These are phyloP conservation scores for Leptopilina drosophilae DNA, from an alignment of 2,888 invertebrate species.

Conservation along the genomic window DNA sequence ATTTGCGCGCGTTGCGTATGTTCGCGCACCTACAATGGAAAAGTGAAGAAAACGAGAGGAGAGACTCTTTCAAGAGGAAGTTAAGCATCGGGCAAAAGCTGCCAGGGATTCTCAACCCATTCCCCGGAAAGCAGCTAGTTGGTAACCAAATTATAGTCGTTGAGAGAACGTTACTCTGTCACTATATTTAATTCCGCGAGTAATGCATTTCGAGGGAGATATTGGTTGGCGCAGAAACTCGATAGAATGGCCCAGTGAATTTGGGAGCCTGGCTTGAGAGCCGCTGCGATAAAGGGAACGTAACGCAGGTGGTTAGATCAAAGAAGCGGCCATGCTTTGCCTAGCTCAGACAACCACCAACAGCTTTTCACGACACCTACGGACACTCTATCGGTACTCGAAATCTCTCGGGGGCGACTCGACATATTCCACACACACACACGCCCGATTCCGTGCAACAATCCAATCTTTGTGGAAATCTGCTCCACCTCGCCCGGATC, in stretches of 20 bases:
- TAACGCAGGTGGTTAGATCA: constrained; percentile 62
- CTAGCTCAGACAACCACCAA: constrained; percentile 31
- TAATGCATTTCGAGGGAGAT: not conserved
- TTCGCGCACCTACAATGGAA: not conserved
- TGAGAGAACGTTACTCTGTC: no score
- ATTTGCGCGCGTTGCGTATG: constrained; percentile 5
- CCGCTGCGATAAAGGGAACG: constrained; percentile 35
- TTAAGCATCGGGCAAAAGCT: not conserved
- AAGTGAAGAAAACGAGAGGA: constrained; percentile 24
- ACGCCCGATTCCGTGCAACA: constrained; percentile 51
- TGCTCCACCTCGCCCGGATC: constrained; percentile 43
- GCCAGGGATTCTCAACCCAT: constrained; percentile 1
- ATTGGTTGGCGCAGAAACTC: not conserved
- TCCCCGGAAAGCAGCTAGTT: no score
- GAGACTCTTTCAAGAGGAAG: not conserved
- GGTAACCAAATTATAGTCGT: no score
- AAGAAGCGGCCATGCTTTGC: constrained; percentile 53
- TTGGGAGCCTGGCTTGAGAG: not conserved
- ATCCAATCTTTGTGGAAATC: constrained; percentile 64
- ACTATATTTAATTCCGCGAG: no score
- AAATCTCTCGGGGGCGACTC: constrained; percentile 22
- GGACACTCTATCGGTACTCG: constrained; percentile 56
- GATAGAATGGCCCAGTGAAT: not conserved
- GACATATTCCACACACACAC: not conserved
- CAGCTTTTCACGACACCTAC: constrained; percentile 53